These are phyloP conservation scores for Cephus sareptanus DNA, from an alignment of 2,888 invertebrate species.

Conservation along the genomic window DNA sequence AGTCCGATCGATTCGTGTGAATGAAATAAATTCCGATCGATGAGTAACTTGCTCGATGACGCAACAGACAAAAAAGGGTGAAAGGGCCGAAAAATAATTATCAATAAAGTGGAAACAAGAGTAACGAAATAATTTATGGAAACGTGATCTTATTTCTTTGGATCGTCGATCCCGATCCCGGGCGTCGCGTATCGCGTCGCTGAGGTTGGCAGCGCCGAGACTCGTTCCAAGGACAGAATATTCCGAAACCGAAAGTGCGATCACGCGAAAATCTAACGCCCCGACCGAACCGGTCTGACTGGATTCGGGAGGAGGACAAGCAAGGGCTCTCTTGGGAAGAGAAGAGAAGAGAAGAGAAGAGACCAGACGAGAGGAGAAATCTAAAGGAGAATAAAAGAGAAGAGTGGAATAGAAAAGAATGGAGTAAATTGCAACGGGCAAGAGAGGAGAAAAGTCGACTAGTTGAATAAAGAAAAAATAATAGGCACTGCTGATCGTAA, in stretches of 20 bases:
- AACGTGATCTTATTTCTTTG: not conserved
- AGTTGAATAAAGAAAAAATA: not conserved
- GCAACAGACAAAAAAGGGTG: no score
- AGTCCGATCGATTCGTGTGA: not conserved
- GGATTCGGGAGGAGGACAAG: slow-evolving; percentile 51
- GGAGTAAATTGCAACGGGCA: not conserved
- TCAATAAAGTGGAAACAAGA: not conserved
- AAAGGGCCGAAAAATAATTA: no score
- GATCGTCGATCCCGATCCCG: not conserved
- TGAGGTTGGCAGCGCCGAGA: slow-evolving; percentile 31
- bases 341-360: not conserved
- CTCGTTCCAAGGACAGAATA: slow-evolving; percentile 60
- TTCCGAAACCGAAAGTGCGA: slow-evolving; percentile 67
- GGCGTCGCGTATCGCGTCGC: not conserved
- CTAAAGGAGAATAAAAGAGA: not conserved
- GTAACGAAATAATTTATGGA: not conserved
- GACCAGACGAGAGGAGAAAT: not conserved
- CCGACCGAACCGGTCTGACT: slow-evolving; percentile 65
- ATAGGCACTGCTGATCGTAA: not conserved
- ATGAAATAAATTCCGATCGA: not conserved
- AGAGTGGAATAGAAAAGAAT: not conserved
- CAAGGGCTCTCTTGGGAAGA: not conserved
- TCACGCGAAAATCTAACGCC: slow-evolving; percentile 67
- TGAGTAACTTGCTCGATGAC: no score
- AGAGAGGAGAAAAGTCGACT: not conserved